Base-by-base conservation (phyloP, 2,797 vertebrate genomes). In the Yasuhikotakia modesta region DNA sequence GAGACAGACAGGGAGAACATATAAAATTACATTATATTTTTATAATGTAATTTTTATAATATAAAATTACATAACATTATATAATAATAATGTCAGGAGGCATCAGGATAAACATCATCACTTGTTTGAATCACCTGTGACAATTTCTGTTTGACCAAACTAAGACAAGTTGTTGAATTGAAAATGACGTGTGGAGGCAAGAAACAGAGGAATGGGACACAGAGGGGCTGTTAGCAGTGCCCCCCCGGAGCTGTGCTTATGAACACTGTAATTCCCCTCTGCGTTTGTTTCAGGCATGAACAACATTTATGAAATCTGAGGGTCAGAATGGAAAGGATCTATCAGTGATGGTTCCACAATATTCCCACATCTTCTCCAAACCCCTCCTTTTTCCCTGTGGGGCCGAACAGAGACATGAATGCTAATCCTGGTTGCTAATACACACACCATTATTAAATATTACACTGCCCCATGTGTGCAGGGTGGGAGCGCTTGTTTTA, bases 361-460 rank as follows among this genome's bases (percentile, higher is more conserved):
- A 94, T 94, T 93, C 92, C 91, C 93, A 92, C 92, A 90, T 89
- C 32, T 67, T 39, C 46, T 48, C 70, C 91, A 91, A 92, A 60
- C 87, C 85, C 85, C 88, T 82, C 77, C 88, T 60, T 80, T 81
- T 80, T 75, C 85, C 96, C 96, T 94, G 94, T 92, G 92, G 95
- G 96, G 95, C 94, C 91, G 35, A 8, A 39, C 35, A 8, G 6
- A 39, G 35, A 39, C 35, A 8, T 8, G 7, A 96, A 98, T 98
- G 95, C 95, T 96, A 99, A 99, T 99, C 95, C 94, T 90, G 91
- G 58, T 94, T 96, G 94, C 97, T 97, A 96, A 96, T 96, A 95
- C 92, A 92, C 90, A 89, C 84, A 91, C 95, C 92, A 95, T 98
- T 98, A 98, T 98, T 98, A 97, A 97, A 98, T 96, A 97, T 97